Base-by-base conservation (phyloP, 1,140 invertebrate species). In the Helicoverpa armigera region DNA sequence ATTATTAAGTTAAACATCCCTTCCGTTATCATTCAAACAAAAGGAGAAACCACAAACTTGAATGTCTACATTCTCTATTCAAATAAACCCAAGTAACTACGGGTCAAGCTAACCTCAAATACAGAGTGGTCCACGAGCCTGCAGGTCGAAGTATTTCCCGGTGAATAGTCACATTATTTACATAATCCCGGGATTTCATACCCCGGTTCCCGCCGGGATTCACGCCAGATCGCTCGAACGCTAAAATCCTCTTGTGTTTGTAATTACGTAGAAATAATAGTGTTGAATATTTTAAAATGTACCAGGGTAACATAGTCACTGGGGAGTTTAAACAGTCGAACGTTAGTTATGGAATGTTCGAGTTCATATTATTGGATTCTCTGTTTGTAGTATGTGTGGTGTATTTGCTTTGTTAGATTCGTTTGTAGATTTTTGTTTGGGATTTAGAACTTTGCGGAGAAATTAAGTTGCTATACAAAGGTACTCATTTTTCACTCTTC, bases 131-230 rank as follows among this genome's bases (percentile, higher is more conserved):
- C 54, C 53, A 58, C 18, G 43, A 18, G 73, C n/a, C 35, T 56
- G 53, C 35, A 75, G 73, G 58, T 75, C 51, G 53, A 75, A 61
- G 18, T 61, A 75, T 75, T 75, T 51, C 54, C 56, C 58, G 54
- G 73, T 75, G 73, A 75, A 61, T 75, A 75, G 73, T 75, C 73
- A 75, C 73, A 29, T 60, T 50, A 61, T 75, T 75, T 75, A 51
- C 73, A 75, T 75, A 75, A 75, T 61, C 73, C 73, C 56, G 54
- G 54, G 53, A 74, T 74, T 56, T 58, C 53, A 58, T 58, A 70
- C 48, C 13, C 48, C 13, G 11, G 48, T 50, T 29, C 67, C 50
- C 16, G 67, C 16, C 18, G 18, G 67, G n/a, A 53, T 53, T 53
- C 67, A 23, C 2, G 18, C 18, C 67, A 70, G 67, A 70, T 43